Evolutionary conservation across 2,113 vertebrate species (phyloP), one percentile per base, ranked within the genome.

Genomic region (Bambusicola thoracicus): DNA sequence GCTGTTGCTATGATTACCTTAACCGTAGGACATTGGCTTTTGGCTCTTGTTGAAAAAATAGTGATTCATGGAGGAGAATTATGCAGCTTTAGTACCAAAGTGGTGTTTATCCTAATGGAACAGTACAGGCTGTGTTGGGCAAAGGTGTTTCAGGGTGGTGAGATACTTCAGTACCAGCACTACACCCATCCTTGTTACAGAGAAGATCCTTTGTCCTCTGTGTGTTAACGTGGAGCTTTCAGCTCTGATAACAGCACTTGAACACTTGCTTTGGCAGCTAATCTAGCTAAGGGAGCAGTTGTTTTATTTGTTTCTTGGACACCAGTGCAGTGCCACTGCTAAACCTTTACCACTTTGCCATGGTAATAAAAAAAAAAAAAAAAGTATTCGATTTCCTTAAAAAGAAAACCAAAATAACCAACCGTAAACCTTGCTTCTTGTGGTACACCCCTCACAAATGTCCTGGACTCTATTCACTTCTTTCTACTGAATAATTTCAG

Each of bases 401-500:
- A 77, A 82, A 61, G 49, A 15, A 22, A 83, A n/a, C 29, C 27
- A 29, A 61, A 61, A 16, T 8, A 89, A 49, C 36, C 1, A 7
- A 34, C 51, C 58, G 48, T 69, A 76, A 55, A 56, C 63, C 73
- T 61, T 84, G 41, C 17, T 70, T 79, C 89, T 67, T 82, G 55
- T 83, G 83, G 70, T 56, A 49, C 81, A 65, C 32, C 74, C 56
- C 58, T 77, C n/a, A 74, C 51, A 81, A 55, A 79, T 41, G 43
- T 53, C 40, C 72, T 85, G 82, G 62, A 46, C 19, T 48, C 66
- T 49, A n/a, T 79, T 76, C 72, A 80, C 34, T 75, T 89, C 66
- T 80, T 90, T 66, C 87, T 68, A 48, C 27, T 59, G 84, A 95
- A 84, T 77, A 87, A 93, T 83, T 72, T 69, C 65, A 36, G 87